A percentile compares a stretch with the other conserved stretches of the same genome.
phyloP scores from a whole-genome alignment of 2,888 invertebrate species.

The Ochropleura plecta region DNA sequence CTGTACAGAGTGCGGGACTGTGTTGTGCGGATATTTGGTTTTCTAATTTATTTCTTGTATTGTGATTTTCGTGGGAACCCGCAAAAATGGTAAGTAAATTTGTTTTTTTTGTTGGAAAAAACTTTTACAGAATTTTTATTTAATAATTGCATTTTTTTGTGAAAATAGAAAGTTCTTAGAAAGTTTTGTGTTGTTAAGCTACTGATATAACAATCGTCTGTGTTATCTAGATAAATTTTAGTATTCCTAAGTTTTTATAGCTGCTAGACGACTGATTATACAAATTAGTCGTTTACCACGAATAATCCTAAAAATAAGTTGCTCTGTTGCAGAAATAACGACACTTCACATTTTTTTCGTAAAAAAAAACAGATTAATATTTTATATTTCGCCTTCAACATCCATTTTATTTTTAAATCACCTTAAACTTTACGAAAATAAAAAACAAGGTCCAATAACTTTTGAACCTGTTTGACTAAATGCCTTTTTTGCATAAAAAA shows the following conservation, averaged over 20 bases:
- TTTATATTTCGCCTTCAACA: conserved; percentile 36
- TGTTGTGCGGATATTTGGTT: conserved; percentile 71
- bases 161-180: conserved; percentile 66
- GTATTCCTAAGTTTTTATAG: conserved; percentile 19
- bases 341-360: conserved; percentile 33
- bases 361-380: conserved; percentile 36
- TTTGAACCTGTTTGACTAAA: conserved; percentile 55
- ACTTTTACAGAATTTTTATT: background rate
- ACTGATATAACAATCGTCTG: conserved; percentile 20
- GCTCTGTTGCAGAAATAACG: conserved; percentile 5
- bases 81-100: conserved; percentile 82
- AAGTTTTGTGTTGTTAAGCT: conserved; percentile 41
- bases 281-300: conserved; percentile 7
- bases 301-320: conserved; percentile 19
- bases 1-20: conserved; percentile 66
- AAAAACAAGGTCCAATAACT: conserved; percentile 51
- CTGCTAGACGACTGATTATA: conserved; percentile 33
- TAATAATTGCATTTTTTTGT: conserved; percentile 11
- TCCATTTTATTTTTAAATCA: conserved; percentile 49
- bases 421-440: conserved; percentile 59
- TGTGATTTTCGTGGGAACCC: conserved; percentile 71
- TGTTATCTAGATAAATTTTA: background rate
- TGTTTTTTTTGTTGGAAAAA: background rate
- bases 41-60: conserved; percentile 70
- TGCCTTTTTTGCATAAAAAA: conserved; percentile 53